phyloP scores from a whole-genome alignment of 2,888 invertebrate genomes.

The Athripsodes cinereus region DNA sequence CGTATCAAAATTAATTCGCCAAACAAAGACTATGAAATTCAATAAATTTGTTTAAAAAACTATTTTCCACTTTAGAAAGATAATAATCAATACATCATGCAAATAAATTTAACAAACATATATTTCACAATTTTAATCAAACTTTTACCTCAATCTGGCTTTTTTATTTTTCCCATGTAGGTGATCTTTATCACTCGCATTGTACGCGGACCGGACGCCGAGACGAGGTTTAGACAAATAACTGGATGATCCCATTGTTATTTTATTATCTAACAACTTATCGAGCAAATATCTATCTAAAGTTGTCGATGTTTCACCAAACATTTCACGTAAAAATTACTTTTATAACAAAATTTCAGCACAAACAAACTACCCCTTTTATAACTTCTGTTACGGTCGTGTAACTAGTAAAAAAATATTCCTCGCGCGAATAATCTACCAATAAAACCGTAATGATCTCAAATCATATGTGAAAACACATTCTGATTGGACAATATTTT shows the following conservation, averaged over 20 bases:
- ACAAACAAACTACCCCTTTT: conserved; percentile 16
- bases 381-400: conserved; percentile 23
- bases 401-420: no score
- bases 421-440: no score
- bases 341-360: conserved; percentile 14
- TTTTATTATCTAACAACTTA: conserved; percentile 4
- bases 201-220: conserved; percentile 35
- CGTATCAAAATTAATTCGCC: no score
- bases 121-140: no score
- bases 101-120: no score
- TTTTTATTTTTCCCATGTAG: conserved; percentile 41
- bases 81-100: no score
- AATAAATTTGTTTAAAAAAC: no score
- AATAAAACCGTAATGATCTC: no score
- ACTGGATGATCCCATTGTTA: conserved; percentile 45
- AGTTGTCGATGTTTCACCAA: conserved; percentile 22
- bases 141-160: conserved; percentile 21
- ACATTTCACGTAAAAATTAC: conserved; percentile 21
- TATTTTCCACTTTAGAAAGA: no score
- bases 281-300: conserved; percentile 18
- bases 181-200: conserved; percentile 45
- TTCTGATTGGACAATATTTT: no score
- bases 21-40: no score
- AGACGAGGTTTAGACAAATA: conserved; percentile 42
- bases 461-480: no score